Conservation (phyloP, 2,113 vertebrate species). For the Salvelinus namaycush region DNA sequence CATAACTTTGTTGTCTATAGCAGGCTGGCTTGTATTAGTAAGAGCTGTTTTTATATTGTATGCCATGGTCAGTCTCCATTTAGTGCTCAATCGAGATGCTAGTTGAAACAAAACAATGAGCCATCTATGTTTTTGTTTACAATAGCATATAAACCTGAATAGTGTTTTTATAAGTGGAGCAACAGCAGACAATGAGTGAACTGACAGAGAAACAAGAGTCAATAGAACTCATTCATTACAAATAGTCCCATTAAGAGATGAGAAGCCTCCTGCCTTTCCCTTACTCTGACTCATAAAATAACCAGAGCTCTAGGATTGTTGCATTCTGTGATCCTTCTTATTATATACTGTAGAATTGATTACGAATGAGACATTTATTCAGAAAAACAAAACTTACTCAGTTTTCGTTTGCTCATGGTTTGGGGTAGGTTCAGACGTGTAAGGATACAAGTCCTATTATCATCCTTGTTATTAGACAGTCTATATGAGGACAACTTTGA, state of each 20-base stretch:
- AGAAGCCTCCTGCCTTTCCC: constrained; percentile 25
- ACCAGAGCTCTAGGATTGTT: not conserved
- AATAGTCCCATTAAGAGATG: constrained; percentile 24
- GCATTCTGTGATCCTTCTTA: not conserved
- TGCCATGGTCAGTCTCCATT: constrained; percentile 2
- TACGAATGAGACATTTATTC: not conserved
- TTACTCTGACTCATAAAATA: constrained; percentile 16
- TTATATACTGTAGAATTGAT: not conserved
- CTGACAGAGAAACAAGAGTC: constrained; percentile 26
- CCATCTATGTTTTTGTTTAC: constrained; percentile 27
- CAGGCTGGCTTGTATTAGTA: not conserved
- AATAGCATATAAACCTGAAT: constrained; percentile 33
- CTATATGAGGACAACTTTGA: no score
- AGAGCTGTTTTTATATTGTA: not conserved
- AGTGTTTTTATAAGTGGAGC: constrained; percentile 30
- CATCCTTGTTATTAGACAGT: not conserved
- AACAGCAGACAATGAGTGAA: constrained; percentile 47
- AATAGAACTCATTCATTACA: constrained; percentile 24
- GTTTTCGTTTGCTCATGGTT: constrained; percentile 61
- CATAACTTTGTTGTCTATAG: not conserved
- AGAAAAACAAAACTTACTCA: constrained; percentile 45
- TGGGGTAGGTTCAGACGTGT: not conserved
- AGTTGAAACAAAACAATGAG: constrained; percentile 41
- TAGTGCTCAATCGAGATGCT: constrained; percentile 6
- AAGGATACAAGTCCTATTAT: not conserved